Base-by-base conservation (phyloP, 2,888 invertebrate species). In the Chrysolina americana region DNA sequence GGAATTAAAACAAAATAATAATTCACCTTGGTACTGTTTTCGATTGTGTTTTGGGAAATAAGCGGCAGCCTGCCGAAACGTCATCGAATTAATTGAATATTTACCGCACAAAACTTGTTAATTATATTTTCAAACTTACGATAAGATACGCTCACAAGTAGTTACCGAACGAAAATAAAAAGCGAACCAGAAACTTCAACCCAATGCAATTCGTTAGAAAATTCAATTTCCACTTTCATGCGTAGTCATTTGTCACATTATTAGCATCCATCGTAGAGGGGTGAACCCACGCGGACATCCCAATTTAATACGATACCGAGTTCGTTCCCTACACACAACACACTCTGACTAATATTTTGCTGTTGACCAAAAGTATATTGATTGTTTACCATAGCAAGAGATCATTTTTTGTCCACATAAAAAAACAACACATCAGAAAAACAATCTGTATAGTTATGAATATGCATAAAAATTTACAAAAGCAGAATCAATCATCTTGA, bases 291-390 rank as follows among this genome's bases (percentile, higher is more conserved):
- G 59, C 59, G 36, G 64, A 5, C 41, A 21, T 47, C 65, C 59
- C n/a, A n/a, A 59, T 59, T 59, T 23, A 28, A 53, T 53, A 11
- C 19, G 21, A 53, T 11, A 15, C 21, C 23, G 48, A 66, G 48
- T 36, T 50, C 53, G 71, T 63, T 63, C 76, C 71, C 65, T 70
- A 56, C 68, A 68, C 62, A 56, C 50, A 41, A 71, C 65, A 66
- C 66, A 74, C 64, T 71, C 47, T 65, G 63, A 65, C 68, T 65
- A 41, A 13, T 64, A 64, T 63, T 74, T 73, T 73, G 73, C 75
- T 71, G 70, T 80, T 78, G 78, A 79, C 79, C 80, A 79, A 76
- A 80, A 80, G 72, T 50, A 71, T 77, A 80, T 80, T 75, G 80
- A 80, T 80, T 53, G 47, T 48, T 71, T 71, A 59, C 36, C 56